Evolutionary conservation across 2,113 vertebrate species (phyloP), one percentile per base, ranked within the genome.

Genomic region (Cryptotis parvus): DNA sequence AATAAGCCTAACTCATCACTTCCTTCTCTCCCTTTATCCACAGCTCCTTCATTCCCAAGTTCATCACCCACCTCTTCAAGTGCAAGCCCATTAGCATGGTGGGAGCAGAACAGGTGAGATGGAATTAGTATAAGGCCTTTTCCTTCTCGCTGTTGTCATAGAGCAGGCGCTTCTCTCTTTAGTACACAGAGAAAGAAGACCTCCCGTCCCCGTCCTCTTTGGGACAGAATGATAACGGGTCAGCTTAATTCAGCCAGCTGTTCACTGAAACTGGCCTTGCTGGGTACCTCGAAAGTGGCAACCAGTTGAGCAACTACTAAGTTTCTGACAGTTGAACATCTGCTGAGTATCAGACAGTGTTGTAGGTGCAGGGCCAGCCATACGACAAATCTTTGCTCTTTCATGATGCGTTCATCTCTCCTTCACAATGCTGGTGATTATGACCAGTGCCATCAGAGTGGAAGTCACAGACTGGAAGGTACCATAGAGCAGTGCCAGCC

Each of bases 41-140:
- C 96, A 99, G 99, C 97, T 99, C 99, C 90, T 99, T 99, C 97
- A 99, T 99, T 96, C 99, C 99, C 75, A 99, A 99, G 95, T 99
- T 99, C 97, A 99, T 99, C 97, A 99, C 99, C 97, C 99, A 99
- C 92, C 97, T 99, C 89, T 99, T 99, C 97, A 98, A 99, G 96
- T 99, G 99, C 98, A 99, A 99, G 89, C 99, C 99, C 2, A 99
- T 99, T 96, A 99, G 99, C 97, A 99, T 99, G 99, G 99, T 99
- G 95, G 99, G 99, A 55, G 99, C 99, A 49, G 99, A 99, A 35
- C 99, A 99, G 98, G 99, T 99, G 96, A 95, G 98, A 16, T 31
- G 37, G 31, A 87, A 37, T 4, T 8, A 2, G 15, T 52, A 1
- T 14, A 37, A 20, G 24, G 33, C 41, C 5, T 84, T 66, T 83